phyloP scores from a whole-genome alignment of 2,113 vertebrate species.

The Alouatta palliata region DNA sequence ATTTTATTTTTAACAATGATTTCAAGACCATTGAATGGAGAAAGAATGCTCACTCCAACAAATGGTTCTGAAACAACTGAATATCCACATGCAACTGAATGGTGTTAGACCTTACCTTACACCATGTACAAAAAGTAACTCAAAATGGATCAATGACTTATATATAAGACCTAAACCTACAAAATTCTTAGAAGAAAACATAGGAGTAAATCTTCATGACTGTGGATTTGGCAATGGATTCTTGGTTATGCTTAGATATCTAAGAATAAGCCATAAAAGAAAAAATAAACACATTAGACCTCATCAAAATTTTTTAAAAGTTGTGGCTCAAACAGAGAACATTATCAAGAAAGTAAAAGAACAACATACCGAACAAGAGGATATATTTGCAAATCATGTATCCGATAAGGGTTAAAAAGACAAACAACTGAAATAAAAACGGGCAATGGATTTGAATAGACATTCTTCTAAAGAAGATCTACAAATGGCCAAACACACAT shows the following conservation, averaged over 20 bases:
- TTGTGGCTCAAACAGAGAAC: neutral
- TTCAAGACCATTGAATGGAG: neutral
- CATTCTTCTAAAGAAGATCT: neutral
- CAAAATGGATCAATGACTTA: neutral
- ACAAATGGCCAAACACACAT: neutral
- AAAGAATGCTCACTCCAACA: neutral
- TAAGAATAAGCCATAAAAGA: neutral
- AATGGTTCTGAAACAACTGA: neutral
- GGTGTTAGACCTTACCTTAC: neutral
- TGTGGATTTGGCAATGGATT: neutral
- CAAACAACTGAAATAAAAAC: conserved; percentile 3
- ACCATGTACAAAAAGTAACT: neutral
- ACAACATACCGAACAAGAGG: neutral
- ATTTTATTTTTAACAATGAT: neutral
- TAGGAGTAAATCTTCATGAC: neutral
- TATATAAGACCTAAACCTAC: neutral
- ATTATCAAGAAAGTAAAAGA: neutral
- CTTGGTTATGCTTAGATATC: neutral
- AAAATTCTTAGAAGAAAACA: neutral
- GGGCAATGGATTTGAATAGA: neutral
- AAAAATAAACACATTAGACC: neutral
- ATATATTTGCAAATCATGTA: neutral
- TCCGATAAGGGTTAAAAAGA: neutral
- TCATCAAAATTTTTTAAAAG: neutral
- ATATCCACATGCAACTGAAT: neutral